Percentiles rank a stretch among this genome's conserved stretches.
Conservation (phyloP, 2,113 vertebrate genomes). For the Laticauda laticaudata region DNA sequence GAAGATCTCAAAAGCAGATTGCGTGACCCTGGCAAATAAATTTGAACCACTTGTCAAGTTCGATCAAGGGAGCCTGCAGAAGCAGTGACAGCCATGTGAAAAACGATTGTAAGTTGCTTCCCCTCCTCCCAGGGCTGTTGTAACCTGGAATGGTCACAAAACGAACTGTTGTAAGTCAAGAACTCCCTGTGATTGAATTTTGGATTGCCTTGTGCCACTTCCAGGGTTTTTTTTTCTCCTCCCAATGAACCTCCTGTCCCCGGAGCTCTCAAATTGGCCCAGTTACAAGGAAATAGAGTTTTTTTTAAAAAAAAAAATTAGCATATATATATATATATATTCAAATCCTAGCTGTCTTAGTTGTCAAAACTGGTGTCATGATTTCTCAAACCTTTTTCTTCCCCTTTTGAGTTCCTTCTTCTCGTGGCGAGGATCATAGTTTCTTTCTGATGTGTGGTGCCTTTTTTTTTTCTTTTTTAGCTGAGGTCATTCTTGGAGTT, state of each 20-base stretch:
- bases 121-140: background rate
- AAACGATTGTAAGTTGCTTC: background rate
- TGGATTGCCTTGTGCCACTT: background rate
- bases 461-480: background rate
- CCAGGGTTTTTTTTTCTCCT: background rate
- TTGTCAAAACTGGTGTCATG: background rate
- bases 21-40: background rate
- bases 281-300: no score
- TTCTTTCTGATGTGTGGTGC: background rate
- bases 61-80: rapidly evolving
- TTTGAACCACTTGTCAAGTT: background rate
- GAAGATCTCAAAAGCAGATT: background rate
- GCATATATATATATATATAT: background rate
- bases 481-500: background rate
- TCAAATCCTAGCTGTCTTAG: background rate
- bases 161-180: background rate
- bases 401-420: background rate
- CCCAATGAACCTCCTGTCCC: background rate
- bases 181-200: background rate
- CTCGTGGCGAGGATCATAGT: rapidly evolving
- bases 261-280: background rate
- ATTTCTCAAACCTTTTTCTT: background rate
- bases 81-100: background rate
- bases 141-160: background rate
- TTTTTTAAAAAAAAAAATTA: background rate